phyloP scores from a whole-genome alignment of 30 jellyfish, hydroid and myxozoan genomes.

The Pseudorhiza aurosa region DNA sequence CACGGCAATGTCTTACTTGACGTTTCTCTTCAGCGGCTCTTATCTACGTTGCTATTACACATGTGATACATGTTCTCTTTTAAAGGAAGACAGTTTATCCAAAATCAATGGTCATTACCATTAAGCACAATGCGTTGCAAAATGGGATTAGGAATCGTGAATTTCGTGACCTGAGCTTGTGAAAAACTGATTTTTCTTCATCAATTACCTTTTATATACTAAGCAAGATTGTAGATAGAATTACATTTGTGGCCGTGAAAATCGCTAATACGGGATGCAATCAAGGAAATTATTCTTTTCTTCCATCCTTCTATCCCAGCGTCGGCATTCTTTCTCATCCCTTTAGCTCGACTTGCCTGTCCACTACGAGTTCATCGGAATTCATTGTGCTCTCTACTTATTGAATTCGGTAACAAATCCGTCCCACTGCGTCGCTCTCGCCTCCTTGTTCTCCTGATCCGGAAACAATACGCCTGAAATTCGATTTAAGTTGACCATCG shows the following conservation, averaged over 20 bases:
- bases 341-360: constrained; percentile 13
- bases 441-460: constrained; percentile 28
- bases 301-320: constrained; percentile 40
- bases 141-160: neutral
- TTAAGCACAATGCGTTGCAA: constrained; percentile 17
- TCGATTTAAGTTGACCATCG: constrained; percentile 32
- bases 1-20: too few relatives aligned
- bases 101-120: constrained; percentile 27
- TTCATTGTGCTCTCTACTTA: constrained; percentile 31
- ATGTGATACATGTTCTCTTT: neutral
- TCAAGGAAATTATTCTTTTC: constrained; percentile 52
- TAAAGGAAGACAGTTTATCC: neutral
- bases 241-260: constrained; percentile 57
- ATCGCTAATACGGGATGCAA: constrained; percentile 67
- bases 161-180: constrained; percentile 68
- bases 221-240: constrained; percentile 47
- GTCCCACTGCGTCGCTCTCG: constrained; percentile 61
- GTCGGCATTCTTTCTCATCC: constrained; percentile 33
- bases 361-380: constrained; percentile 25
- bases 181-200: constrained; percentile 25
- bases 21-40: too few relatives aligned
- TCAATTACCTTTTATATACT: constrained; percentile 17
- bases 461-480: constrained; percentile 51
- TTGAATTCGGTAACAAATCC: constrained; percentile 40
- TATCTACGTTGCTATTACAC: too few relatives aligned